These are phyloP conservation scores for Hylomyscus alleni DNA, from an alignment of 2,797 vertebrate genomes.

Conservation along the genomic window DNA sequence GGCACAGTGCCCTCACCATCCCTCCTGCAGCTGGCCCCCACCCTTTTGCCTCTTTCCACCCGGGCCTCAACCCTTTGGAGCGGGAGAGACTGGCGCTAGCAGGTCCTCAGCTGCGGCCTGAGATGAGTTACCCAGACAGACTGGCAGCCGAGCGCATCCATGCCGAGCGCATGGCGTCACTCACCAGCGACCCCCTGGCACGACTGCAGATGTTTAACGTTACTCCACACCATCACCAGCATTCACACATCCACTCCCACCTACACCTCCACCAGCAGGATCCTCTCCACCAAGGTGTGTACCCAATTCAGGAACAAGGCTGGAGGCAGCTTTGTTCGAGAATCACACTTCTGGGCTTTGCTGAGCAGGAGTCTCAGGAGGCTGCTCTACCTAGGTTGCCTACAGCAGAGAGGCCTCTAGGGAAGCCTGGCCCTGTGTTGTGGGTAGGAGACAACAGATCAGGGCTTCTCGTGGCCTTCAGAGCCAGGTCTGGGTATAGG, in stretches of 20 bases:
- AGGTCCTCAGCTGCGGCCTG: slow-evolving; percentile 96
- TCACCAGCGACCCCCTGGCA: slow-evolving; percentile 98
- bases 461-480: not conserved
- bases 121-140: slow-evolving; percentile 98
- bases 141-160: slow-evolving; percentile 98
- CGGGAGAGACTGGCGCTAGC: slow-evolving; percentile 97
- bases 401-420: not conserved
- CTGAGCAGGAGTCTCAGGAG: not conserved
- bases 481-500: not conserved
- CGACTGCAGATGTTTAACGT: slow-evolving; percentile 99
- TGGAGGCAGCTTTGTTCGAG: not conserved
- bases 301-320: rapidly evolving
- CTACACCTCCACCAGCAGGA: slow-evolving; percentile 99
- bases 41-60: slow-evolving; percentile 97
- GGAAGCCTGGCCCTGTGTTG: not conserved
- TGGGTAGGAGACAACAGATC: not conserved
- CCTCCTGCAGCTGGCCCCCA: slow-evolving; percentile 95
- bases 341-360: no score
- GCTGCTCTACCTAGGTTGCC: not conserved
- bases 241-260: slow-evolving; percentile 99
- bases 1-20: slow-evolving; percentile 97
- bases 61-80: slow-evolving; percentile 96
- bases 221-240: slow-evolving; percentile 99
- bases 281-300: slow-evolving; percentile 98
- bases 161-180: slow-evolving; percentile 97